Evolutionary conservation across 1,140 invertebrate genomes (phyloP).

Genomic region (Aphis gossypii): DNA sequence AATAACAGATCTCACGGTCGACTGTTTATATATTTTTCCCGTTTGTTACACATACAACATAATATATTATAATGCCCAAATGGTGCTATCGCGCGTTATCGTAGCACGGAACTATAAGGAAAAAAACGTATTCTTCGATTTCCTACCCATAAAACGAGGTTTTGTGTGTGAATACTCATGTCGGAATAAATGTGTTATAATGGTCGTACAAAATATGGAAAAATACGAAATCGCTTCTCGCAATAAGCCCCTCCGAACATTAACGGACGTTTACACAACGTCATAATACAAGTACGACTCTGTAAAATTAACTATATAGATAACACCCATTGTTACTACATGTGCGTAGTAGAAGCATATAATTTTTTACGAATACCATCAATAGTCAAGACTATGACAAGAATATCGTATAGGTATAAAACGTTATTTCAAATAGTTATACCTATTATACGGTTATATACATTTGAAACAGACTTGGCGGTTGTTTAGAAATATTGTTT

Average conservation of each 20-base stretch:
- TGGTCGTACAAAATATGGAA: background rate
- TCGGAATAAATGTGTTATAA: background rate
- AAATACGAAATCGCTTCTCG: background rate
- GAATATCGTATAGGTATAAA: background rate
- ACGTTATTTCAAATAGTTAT: background rate
- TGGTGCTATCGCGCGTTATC: background rate
- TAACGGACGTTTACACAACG: background rate
- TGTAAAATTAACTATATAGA: background rate
- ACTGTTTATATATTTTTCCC: background rate
- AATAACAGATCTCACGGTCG: background rate
- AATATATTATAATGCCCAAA: background rate
- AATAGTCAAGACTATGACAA: background rate
- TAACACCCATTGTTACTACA: background rate
- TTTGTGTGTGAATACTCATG: background rate
- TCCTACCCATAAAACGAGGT: background rate
- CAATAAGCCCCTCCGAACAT: background rate
- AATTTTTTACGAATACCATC: background rate
- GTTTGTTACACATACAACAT: background rate
- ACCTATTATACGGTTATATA: background rate
- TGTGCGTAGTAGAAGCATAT: background rate
- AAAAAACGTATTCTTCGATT: background rate
- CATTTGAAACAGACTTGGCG: background rate
- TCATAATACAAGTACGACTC: background rate
- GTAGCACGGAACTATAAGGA: background rate
- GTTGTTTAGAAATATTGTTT: conserved; percentile 18